Evolutionary conservation across 2,888 invertebrate species (phyloP).

Genomic region (Pyrocoelia pectoralis): DNA sequence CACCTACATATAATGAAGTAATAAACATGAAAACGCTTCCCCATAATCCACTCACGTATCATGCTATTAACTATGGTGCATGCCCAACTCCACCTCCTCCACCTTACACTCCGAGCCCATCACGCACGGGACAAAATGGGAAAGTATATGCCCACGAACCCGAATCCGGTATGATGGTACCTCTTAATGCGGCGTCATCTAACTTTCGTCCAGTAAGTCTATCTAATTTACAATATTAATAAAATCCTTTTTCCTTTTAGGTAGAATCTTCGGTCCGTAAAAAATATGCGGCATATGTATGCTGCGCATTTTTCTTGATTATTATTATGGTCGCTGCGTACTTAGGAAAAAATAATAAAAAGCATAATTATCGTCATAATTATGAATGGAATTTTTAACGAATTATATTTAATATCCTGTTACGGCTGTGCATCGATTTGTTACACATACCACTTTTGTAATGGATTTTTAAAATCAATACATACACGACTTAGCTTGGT

Average conservation of each 20-base stretch:
- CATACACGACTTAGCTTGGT: neutral
- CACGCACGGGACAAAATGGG: neutral
- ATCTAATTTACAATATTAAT: neutral
- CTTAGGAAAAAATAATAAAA: conserved; percentile 6
- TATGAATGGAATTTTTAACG: conserved; percentile 9
- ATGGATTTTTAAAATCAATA: too few relatives aligned
- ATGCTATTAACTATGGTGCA: conserved; percentile 13
- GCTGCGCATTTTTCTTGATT: conserved; percentile 8
- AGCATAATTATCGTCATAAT: conserved; percentile 6
- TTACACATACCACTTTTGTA: too few relatives aligned
- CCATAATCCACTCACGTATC: neutral
- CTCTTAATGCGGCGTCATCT: conserved; percentile 17
- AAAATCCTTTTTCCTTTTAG: conserved; percentile 9
- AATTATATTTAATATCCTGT: neutral
- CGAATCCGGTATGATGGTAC: conserved; percentile 1
- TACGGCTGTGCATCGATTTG: too few relatives aligned
- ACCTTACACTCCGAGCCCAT: conserved; percentile 1
- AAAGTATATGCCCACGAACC: neutral
- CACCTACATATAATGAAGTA: neutral
- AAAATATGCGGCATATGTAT: conserved; percentile 13
- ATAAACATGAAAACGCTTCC: neutral
- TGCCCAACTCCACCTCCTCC: conserved; percentile 2
- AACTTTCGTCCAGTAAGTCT: conserved; percentile 20
- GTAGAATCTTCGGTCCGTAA: conserved; percentile 9
- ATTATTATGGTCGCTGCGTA: conserved; percentile 15